phyloP scores from a whole-genome alignment of 2,888 invertebrate genomes.

The Elmis aenea region DNA sequence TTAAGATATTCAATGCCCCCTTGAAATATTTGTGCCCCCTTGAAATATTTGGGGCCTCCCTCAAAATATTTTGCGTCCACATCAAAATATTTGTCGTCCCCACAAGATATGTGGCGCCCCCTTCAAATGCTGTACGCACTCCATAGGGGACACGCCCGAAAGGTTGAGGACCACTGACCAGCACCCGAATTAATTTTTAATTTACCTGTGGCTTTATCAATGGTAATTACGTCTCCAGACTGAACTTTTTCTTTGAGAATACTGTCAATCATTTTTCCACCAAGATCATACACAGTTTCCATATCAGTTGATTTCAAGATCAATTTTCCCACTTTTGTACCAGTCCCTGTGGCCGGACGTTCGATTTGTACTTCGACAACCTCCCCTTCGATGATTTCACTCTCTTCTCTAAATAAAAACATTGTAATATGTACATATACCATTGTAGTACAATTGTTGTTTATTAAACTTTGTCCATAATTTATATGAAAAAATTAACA shows the following conservation, averaged over 20 bases:
- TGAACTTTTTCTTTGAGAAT: slow-evolving; percentile 93
- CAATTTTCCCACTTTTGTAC: slow-evolving; percentile 85
- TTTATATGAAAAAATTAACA: no score
- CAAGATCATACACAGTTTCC: slow-evolving; percentile 99
- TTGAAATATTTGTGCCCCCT: no score
- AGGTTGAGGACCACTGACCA: neutral
- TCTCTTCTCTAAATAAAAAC: slow-evolving; percentile 83
- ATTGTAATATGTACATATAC: slow-evolving; percentile 4
- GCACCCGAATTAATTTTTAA: no score
- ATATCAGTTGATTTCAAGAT: slow-evolving; percentile 99
- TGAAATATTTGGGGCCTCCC: no score
- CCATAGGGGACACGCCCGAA: no score
- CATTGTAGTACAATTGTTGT: slow-evolving; percentile 3
- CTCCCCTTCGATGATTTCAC: slow-evolving; percentile 98
- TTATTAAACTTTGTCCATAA: slow-evolving; percentile 1
- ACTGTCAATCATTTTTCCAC: slow-evolving; percentile 96
- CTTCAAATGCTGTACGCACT: no score
- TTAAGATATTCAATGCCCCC: no score
- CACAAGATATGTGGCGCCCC: no score
- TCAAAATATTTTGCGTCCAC: neutral
- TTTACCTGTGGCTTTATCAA: slow-evolving; percentile 97
- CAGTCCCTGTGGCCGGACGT: slow-evolving; percentile 84
- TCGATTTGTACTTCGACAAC: slow-evolving; percentile 98
- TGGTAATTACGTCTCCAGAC: slow-evolving; percentile 95
- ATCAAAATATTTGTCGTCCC: slow-evolving; percentile 4